Evolutionary conservation across 2,888 invertebrate genomes (phyloP).

Genomic region (Cephus runcator): DNA sequence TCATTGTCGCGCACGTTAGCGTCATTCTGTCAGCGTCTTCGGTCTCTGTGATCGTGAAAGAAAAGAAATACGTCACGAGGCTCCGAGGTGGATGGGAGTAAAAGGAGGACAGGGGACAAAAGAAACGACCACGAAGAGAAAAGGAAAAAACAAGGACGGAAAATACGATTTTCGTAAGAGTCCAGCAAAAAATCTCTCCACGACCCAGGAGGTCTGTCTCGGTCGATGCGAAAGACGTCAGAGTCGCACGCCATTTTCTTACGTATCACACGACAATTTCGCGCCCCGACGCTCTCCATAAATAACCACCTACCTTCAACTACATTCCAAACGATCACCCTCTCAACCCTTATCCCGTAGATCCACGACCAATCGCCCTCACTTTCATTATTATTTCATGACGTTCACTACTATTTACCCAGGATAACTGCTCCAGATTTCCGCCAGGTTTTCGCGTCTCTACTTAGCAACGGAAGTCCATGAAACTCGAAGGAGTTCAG

Average conservation of each 20-base stretch:
- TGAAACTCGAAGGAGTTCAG: not conserved
- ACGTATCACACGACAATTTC: conserved; percentile 30
- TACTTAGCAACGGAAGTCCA: not conserved
- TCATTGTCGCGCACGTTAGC: not conserved
- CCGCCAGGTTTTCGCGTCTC: not conserved
- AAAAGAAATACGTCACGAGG: not conserved
- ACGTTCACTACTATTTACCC: not conserved
- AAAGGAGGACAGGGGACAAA: too few relatives aligned
- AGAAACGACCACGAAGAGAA: not conserved
- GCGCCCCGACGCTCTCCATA: conserved; percentile 37
- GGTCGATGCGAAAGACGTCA: conserved; percentile 8
- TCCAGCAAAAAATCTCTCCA: not conserved
- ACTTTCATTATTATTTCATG: conserved; percentile 12
- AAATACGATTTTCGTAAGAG: not conserved
- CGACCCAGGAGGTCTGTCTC: not conserved
- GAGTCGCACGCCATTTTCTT: not conserved
- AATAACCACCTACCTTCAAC: conserved; percentile 28
- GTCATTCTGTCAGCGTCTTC: not conserved
- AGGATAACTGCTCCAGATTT: not conserved
- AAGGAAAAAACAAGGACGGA: not conserved
- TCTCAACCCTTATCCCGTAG: conserved; percentile 8
- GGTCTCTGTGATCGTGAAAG: not conserved
- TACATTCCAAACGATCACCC: conserved; percentile 12
- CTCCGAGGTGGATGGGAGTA: not conserved
- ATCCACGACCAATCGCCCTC: conserved; percentile 9